Percentiles rank a stretch among this genome's conserved stretches.
Evolutionary conservation across 1,140 invertebrate species (phyloP).

Genomic region (Polypedilum vanderplanki): DNA sequence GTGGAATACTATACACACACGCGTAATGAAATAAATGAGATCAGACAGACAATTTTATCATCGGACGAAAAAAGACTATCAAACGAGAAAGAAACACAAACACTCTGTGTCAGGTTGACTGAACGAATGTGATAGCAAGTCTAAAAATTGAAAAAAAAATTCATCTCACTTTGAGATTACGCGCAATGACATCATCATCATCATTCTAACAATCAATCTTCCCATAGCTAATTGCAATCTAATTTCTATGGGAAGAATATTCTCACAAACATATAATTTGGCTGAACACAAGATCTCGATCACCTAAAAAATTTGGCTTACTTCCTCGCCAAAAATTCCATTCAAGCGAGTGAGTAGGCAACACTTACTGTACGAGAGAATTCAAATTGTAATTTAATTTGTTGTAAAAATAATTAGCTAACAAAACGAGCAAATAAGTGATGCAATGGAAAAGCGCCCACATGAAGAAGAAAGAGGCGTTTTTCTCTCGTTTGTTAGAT

Average conservation of each 20-base stretch:
- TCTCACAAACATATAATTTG: too few relatives aligned
- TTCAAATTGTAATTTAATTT: constrained; percentile 8
- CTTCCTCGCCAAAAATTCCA: background rate
- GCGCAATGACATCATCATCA: background rate
- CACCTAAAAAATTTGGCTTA: too few relatives aligned
- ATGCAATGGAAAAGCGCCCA: background rate
- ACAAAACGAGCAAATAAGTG: constrained; percentile 12
- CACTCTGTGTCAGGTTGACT: background rate
- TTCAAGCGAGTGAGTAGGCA: background rate
- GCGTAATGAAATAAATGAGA: background rate
- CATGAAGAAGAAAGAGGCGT: background rate
- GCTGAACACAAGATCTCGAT: too few relatives aligned
- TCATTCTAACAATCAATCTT: constrained; percentile 5
- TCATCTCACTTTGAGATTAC: background rate
- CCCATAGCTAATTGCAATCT: background rate
- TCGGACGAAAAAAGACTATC: background rate
- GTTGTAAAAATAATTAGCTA: constrained; percentile 6
- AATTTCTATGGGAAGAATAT: background rate
- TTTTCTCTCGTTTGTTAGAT: too few relatives aligned
- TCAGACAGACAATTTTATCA: background rate
- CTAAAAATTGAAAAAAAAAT: background rate
- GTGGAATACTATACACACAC: background rate
- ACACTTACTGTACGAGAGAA: background rate
- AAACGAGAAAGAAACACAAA: background rate
- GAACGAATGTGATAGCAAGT: background rate